A percentile compares a stretch with the other conserved stretches of the same genome.
Conservation (phyloP, 2,797 vertebrate genomes). For the Phoeniculus purpureus region DNA sequence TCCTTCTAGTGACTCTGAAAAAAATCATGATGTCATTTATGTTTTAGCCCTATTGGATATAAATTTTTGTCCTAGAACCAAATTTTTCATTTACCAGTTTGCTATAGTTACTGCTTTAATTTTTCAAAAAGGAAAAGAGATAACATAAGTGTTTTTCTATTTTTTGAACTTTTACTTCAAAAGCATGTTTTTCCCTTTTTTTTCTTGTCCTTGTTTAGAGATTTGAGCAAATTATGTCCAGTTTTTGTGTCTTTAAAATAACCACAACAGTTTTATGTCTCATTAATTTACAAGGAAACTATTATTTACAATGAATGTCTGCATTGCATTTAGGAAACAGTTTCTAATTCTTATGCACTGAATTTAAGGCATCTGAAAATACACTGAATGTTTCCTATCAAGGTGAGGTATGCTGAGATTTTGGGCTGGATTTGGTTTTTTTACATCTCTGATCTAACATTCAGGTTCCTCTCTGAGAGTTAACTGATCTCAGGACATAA, state of each 20-base stretch:
- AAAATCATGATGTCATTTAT: background rate
- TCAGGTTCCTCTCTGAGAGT: background rate
- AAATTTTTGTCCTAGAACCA: background rate
- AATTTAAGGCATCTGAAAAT: background rate
- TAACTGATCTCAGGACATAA: too few species aligned
- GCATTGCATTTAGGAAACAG: background rate
- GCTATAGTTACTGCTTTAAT: background rate
- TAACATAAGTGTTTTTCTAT: background rate
- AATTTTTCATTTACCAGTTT: background rate
- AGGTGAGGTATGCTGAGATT: background rate
- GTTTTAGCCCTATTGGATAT: background rate
- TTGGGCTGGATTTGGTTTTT: background rate
- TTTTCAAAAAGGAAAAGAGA: background rate
- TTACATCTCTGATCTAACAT: background rate
- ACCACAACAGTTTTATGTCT: fast-evolving
- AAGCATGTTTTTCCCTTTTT: background rate
- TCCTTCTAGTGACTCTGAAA: background rate
- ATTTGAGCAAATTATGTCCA: background rate
- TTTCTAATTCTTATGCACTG: background rate
- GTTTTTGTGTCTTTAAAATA: background rate
- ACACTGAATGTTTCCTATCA: fast-evolving
- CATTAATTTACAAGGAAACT: background rate
- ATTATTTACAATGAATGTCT: background rate
- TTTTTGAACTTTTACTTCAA: background rate
- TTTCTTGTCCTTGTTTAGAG: background rate